phyloP scores from a whole-genome alignment of 2,113 vertebrate species.

The Forbesichthys agassizii region DNA sequence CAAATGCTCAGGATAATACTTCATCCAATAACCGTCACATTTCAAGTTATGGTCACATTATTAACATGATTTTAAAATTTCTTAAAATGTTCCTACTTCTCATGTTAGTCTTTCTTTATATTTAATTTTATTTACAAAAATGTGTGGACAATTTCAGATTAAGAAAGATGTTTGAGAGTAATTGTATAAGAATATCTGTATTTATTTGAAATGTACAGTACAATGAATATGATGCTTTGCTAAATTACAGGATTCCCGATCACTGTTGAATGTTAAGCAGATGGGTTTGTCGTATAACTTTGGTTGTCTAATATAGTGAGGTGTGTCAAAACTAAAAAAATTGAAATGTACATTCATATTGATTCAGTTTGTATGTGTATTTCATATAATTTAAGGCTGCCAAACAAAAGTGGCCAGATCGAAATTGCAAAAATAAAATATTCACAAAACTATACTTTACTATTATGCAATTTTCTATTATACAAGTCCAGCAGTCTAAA shows the following conservation, averaged over 20 bases:
- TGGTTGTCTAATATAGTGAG: slow-evolving; percentile 5
- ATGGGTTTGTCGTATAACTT: not conserved
- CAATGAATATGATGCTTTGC: slow-evolving; percentile 14
- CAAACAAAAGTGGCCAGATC: not conserved
- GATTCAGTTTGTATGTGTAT: not conserved
- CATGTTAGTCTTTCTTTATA: not conserved
- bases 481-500: no score
- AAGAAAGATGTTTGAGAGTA: slow-evolving; percentile 30
- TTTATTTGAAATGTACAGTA: slow-evolving; percentile 35
- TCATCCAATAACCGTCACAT: slow-evolving; percentile 24
- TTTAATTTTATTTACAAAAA: slow-evolving; percentile 12
- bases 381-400: slow-evolving; percentile 16
- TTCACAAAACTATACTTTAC: no score
- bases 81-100: not conserved
- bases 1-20: slow-evolving; percentile 77
- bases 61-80: not conserved
- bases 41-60: not conserved
- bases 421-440: not conserved
- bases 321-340: no score
- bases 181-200: slow-evolving; percentile 38
- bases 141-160: slow-evolving; percentile 25
- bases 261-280: not conserved
- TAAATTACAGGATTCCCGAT: slow-evolving; percentile 5
- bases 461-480: no score
- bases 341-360: no score